phyloP scores from a whole-genome alignment of 2,888 invertebrate genomes.

The Chloroclysta siterata region DNA sequence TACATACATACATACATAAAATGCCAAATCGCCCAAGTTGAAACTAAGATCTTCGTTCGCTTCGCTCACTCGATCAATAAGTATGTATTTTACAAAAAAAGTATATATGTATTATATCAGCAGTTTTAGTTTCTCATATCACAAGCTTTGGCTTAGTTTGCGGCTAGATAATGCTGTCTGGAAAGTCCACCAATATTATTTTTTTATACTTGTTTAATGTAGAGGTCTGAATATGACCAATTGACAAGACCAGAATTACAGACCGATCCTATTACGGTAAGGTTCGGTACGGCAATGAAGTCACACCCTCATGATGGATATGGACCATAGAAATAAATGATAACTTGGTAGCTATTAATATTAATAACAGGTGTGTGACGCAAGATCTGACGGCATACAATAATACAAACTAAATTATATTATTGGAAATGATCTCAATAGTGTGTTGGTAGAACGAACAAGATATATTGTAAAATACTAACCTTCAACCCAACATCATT shows the following conservation, averaged over 20 bases:
- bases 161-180: too few relatives aligned
- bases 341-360: slow-evolving; percentile 11
- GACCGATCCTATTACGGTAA: background rate
- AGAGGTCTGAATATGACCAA: too few relatives aligned
- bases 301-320: slow-evolving; percentile 14
- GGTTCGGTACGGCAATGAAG: background rate
- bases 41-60: too few relatives aligned
- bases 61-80: too few relatives aligned
- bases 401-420: slow-evolving; percentile 13
- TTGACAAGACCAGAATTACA: background rate
- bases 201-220: too few relatives aligned
- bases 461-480: slow-evolving; percentile 1
- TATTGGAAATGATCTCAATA: slow-evolving; percentile 24
- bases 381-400: slow-evolving; percentile 28
- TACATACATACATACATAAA: too few relatives aligned
- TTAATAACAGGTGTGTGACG: slow-evolving; percentile 19
- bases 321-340: slow-evolving; percentile 16
- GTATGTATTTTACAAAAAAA: too few relatives aligned
- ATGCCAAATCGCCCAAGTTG: too few relatives aligned
- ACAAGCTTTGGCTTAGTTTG: too few relatives aligned
- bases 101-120: too few relatives aligned
- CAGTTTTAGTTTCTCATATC: too few relatives aligned
- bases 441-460: background rate
- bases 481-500: background rate
- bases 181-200: too few relatives aligned